These are phyloP conservation scores for Lepidochitona cinerea DNA, from an alignment of 2,888 invertebrate species.

Conservation along the genomic window DNA sequence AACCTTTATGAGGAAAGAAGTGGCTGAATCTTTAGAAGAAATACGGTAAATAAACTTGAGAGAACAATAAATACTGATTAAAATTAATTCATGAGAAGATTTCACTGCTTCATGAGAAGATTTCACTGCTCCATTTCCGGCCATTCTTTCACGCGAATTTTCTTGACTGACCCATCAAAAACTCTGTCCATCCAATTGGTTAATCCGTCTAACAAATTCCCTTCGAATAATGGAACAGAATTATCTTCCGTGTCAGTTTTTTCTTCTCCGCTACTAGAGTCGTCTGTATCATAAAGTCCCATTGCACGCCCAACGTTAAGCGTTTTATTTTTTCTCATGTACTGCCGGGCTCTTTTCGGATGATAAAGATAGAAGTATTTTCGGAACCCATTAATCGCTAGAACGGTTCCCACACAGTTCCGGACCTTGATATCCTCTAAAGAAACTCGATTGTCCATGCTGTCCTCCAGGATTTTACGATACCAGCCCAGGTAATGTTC, in stretches of 20 bases:
- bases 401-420: slow-evolving; percentile 93
- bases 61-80: background rate
- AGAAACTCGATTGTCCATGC: slow-evolving; percentile 80
- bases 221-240: slow-evolving; percentile 44
- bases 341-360: slow-evolving; percentile 58
- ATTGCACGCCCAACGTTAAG: slow-evolving; percentile 18
- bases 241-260: slow-evolving; percentile 32
- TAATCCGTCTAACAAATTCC: slow-evolving; percentile 80
- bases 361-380: slow-evolving; percentile 99
- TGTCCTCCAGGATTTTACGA: slow-evolving; percentile 86
- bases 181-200: slow-evolving; percentile 97
- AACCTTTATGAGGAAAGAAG: too few relatives aligned
- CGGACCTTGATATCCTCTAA: slow-evolving; percentile 84
- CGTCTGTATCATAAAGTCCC: slow-evolving; percentile 41
- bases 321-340: slow-evolving; percentile 39
- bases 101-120: background rate
- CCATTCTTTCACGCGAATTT: slow-evolving; percentile 98
- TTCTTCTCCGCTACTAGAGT: slow-evolving; percentile 32
- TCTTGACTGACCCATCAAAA: slow-evolving; percentile 95
- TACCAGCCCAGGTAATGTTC: slow-evolving; percentile 96
- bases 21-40: too few relatives aligned
- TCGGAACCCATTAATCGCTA: slow-evolving; percentile 95
- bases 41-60: background rate
- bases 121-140: slow-evolving; percentile 73
- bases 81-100: background rate